These are phyloP conservation scores for Syngnathus typhle DNA, from an alignment of 2,113 vertebrate genomes.

Conservation along the genomic window DNA sequence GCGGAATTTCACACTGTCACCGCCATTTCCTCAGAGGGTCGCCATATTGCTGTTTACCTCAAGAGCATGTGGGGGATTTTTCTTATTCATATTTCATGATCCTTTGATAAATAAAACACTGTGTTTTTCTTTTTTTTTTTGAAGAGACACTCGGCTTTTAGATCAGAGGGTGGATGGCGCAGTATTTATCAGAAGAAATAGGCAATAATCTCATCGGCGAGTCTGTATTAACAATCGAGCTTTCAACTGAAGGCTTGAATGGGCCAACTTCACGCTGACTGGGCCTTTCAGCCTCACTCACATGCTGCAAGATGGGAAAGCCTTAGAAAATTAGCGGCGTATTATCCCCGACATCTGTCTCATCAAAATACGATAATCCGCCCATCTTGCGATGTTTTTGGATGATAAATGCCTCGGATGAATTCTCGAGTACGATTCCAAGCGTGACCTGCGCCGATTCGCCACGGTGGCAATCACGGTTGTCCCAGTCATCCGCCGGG, in stretches of 20 bases:
- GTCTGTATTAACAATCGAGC: conserved; percentile 22
- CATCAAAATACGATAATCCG: conserved; percentile 52
- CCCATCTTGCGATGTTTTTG: conserved; percentile 41
- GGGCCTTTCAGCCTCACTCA: conserved; percentile 17
- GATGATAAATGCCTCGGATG: conserved; percentile 56
- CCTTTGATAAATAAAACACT: conserved; percentile 29
- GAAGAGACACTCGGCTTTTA: background rate
- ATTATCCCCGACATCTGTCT: conserved; percentile 54
- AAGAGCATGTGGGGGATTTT: conserved; percentile 16
- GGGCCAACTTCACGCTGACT: conserved; percentile 7
- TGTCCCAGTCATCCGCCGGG: conserved; percentile 56
- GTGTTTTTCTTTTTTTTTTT: background rate
- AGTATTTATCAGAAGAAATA: conserved; percentile 31
- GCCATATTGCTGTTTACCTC: conserved; percentile 35
- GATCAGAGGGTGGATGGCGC: conserved; percentile 16
- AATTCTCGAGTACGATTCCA: conserved; percentile 45
- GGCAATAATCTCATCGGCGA: conserved; percentile 26
- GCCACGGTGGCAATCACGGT: conserved; percentile 65
- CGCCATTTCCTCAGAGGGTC: conserved; percentile 64
- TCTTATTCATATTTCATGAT: conserved; percentile 12
- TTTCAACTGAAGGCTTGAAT: conserved; percentile 19
- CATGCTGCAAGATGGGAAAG: conserved; percentile 8
- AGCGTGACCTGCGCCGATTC: conserved; percentile 52
- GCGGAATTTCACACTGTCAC: conserved; percentile 72
- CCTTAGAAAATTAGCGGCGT: conserved; percentile 15